Evolutionary conservation across 2,797 vertebrate genomes (phyloP).

Genomic region (Rhadinocentrus ornatus): DNA sequence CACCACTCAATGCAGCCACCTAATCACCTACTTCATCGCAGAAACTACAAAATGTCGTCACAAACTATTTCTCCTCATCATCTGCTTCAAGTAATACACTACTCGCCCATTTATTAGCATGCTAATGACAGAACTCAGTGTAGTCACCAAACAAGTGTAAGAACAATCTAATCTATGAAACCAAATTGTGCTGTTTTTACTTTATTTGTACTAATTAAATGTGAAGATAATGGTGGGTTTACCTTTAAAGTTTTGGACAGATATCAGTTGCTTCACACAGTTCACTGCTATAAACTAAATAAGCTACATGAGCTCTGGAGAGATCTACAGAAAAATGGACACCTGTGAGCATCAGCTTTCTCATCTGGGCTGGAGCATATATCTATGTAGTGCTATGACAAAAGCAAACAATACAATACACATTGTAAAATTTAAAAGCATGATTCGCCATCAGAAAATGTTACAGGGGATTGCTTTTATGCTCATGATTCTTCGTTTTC

Average conservation of each 20-base stretch:
- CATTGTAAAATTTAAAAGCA: too few species aligned
- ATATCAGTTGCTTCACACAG: not conserved
- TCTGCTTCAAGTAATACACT: too few species aligned
- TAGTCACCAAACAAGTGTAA: not conserved
- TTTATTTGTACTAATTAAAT: not conserved
- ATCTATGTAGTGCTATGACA: too few species aligned
- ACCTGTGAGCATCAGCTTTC: not conserved
- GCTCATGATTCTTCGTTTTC: too few species aligned
- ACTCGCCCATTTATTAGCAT: not conserved
- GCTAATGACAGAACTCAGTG: not conserved
- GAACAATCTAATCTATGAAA: not conserved
- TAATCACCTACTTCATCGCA: too few species aligned
- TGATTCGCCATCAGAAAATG: too few species aligned
- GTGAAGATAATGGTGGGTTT: not conserved
- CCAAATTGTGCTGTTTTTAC: not conserved
- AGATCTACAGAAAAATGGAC: not conserved
- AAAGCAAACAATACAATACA: too few species aligned
- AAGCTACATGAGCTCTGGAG: not conserved
- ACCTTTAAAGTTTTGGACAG: not conserved
- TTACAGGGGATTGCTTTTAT: too few species aligned
- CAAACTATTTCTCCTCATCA: too few species aligned
- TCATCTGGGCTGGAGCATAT: not conserved
- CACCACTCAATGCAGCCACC: too few species aligned
- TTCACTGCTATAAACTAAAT: not conserved
- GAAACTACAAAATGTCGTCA: too few species aligned